Conservation (phyloP, 2,888 invertebrate species). For the Xestia xanthographa region DNA sequence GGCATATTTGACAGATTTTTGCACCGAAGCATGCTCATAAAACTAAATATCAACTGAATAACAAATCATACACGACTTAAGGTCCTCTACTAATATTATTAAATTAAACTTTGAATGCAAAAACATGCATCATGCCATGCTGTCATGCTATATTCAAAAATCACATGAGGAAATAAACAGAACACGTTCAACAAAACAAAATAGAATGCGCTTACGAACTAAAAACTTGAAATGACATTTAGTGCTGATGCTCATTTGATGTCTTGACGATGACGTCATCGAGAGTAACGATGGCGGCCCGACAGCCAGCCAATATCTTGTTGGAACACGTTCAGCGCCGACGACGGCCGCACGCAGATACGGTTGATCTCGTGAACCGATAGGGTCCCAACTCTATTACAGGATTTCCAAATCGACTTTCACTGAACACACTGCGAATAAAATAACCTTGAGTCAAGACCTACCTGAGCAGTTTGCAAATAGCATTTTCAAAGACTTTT, state of each 20-base stretch:
- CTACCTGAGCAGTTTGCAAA: background rate
- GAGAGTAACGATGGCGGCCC: no score
- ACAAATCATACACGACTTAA: background rate
- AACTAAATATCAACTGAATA: background rate
- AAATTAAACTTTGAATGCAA: background rate
- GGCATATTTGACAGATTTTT: no score
- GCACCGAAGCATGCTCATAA: no score
- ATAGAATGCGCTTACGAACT: background rate
- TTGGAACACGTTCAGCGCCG: no score
- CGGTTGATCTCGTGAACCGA: conserved; percentile 69
- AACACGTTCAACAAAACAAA: background rate
- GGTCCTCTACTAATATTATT: no score
- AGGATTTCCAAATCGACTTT: conserved; percentile 70
- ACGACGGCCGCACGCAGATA: background rate
- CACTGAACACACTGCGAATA: conserved; percentile 62
- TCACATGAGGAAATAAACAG: no score
- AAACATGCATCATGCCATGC: background rate
- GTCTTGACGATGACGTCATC: no score
- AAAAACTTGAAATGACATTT: background rate
- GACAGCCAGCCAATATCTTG: no score
- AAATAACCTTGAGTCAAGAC: background rate
- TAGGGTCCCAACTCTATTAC: conserved; percentile 70
- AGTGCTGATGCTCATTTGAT: conserved; percentile 44
- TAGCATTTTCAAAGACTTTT: no score
- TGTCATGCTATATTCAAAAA: no score